These are phyloP conservation scores for Hycleus cichorii DNA, from an alignment of 1,140 invertebrate species.

Conservation along the genomic window DNA sequence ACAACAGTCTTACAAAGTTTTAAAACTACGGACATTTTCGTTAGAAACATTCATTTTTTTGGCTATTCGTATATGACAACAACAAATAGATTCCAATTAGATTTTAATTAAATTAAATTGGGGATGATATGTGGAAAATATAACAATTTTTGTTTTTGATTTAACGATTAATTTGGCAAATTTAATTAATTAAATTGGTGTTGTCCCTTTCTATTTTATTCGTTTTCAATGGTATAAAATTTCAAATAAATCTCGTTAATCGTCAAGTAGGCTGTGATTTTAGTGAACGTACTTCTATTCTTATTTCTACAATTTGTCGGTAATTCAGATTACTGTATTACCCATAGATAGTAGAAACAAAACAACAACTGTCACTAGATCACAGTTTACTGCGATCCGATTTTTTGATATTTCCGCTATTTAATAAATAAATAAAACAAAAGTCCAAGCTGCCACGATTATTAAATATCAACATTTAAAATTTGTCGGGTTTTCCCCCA, in stretches of 20 bases:
- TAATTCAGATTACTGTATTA: not conserved
- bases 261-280: too few relatives aligned
- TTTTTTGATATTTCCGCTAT: slow-evolving; percentile 6
- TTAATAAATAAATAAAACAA: not conserved
- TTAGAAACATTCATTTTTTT: slow-evolving; percentile 10
- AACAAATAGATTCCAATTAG: not conserved
- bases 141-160: slow-evolving; percentile 4
- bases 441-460: slow-evolving; percentile 8
- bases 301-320: not conserved
- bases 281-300: not conserved
- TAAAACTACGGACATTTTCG: slow-evolving; percentile 32
- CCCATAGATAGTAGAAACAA: too few relatives aligned
- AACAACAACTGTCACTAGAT: too few relatives aligned
- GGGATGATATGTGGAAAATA: slow-evolving; percentile 13
- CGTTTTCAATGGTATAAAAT: not conserved
- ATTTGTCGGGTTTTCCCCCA: too few relatives aligned
- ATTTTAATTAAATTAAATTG: not conserved
- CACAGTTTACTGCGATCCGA: too few relatives aligned
- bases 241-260: not conserved
- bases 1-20: slow-evolving; percentile 31
- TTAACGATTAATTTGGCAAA: not conserved
- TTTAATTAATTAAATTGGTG: not conserved
- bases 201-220: slow-evolving; percentile 9
- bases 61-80: not conserved
- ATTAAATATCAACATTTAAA: slow-evolving; percentile 2